Conservation (phyloP, 2,797 vertebrate species). For the Geotrypetes seraphini region DNA sequence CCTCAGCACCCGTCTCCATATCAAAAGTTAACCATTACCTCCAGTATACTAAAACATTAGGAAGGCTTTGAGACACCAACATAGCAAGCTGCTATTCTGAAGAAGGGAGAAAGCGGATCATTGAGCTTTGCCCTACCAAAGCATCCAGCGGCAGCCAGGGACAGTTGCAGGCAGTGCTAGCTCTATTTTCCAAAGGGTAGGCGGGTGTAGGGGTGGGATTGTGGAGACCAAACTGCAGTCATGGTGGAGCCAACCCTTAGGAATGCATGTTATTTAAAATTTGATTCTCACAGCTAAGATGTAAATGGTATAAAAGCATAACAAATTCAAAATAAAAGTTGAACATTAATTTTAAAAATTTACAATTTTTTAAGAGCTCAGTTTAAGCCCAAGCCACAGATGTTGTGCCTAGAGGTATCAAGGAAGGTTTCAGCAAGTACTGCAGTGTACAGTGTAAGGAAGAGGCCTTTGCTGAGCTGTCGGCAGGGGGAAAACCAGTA, state of each 20-base stretch:
- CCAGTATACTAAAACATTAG: no score
- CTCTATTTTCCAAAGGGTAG: slow-evolving; percentile 7
- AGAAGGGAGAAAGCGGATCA: no score
- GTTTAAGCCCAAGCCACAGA: slow-evolving; percentile 7
- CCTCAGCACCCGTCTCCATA: no score
- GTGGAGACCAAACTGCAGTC: slow-evolving; percentile 18
- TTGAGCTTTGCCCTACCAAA: no score
- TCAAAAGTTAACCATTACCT: no score
- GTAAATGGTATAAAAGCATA: slow-evolving; percentile 4
- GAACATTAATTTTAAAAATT: slow-evolving; percentile 7
- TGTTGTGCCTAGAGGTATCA: slow-evolving; percentile 37
- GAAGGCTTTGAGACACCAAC: no score
- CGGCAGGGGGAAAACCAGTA: slow-evolving; percentile 37
- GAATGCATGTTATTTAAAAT: slow-evolving; percentile 19
- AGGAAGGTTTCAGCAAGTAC: slow-evolving; percentile 48
- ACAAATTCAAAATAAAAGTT: slow-evolving; percentile 14
- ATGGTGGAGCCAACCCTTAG: slow-evolving; percentile 17
- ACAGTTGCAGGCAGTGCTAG: not conserved
- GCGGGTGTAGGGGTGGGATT: not conserved
- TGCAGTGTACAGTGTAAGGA: slow-evolving; percentile 38
- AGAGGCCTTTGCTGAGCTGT: no score
- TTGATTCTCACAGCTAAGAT: slow-evolving; percentile 15
- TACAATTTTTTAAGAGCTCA: slow-evolving; percentile 12
- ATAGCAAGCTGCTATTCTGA: no score
- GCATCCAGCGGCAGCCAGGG: no score